Evolutionary conservation across 1,140 invertebrate species (phyloP).

Genomic region (honey bee (Apis mellifera)): Amel_HAv3.1 CM009934.2:13042501-13043000

Average conservation of each 20-base stretch:
- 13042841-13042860: constrained; percentile 38
- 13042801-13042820: constrained; percentile 66
- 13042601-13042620: constrained; percentile 1
- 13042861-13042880: constrained; percentile 55
- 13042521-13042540: too few species aligned
- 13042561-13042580: neutral
- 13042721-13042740: neutral
- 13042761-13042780: constrained; percentile 47
- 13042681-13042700: neutral
- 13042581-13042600: constrained; percentile 27
- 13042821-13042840: constrained; percentile 67
- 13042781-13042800: constrained; percentile 65
- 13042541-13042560: neutral
- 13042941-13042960: constrained; percentile 55
- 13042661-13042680: constrained; percentile 1
- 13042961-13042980: constrained; percentile 38
- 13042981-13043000: neutral
- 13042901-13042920: neutral
- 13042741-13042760: constrained; percentile 37
- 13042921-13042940: too few species aligned
- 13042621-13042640: too few species aligned
- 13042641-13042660: constrained; percentile 5
- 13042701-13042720: neutral
- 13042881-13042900: constrained; percentile 65
- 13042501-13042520: too few species aligned